Base-by-base conservation (phyloP, 2,797 vertebrate genomes). In the Muscicapa striata region DNA sequence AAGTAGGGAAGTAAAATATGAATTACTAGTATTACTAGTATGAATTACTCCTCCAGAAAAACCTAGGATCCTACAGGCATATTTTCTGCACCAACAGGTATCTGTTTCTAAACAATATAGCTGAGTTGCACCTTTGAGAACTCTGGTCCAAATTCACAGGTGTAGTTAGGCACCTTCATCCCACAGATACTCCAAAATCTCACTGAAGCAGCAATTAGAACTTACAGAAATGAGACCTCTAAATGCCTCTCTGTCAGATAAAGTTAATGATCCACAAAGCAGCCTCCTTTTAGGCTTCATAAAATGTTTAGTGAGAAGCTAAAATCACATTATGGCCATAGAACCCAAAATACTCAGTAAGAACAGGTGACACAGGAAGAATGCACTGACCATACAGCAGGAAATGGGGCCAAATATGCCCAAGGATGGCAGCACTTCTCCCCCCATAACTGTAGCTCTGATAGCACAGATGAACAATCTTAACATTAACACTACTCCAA, bases 401-500 rank as follows among this genome's bases (percentile, higher is more conserved):
- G 27, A 72, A 89, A 72, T 3, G 4, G 24, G 41, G 32, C 22
- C 68, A 76, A 49, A 67, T 0, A 11, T 21, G 19, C 49, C 43
- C 34, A 48, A 73, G 64, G 58, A 64, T 40, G 38, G 62, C 40
- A 92, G 49, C 54, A 48, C 11, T 45, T 1, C 1, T 1, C 3
- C 5, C 20, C 30, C 3, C 5, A 0, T 19, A 43, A 52, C 0
- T 43, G 32, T 7, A 58, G 40, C n/a, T 86, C 21, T 8, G 17
- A 23, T 1, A 46, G 48, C 81, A 77, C 24, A 76, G 30, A 67
- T 34, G 11, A 68, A 63, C 19, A 52, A 52, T 32, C 69, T 30
- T 38, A 82, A 76, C 7, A 48, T 2, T 7, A 87, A 61, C 27
- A 43, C 38, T 36, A 1, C 38, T 49, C 34, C 49, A 61, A 57